Evolutionary conservation across 2,888 invertebrate genomes (phyloP), one percentile per base, ranked within the genome.

Genomic region (Philhelius pedissequus): DNA sequence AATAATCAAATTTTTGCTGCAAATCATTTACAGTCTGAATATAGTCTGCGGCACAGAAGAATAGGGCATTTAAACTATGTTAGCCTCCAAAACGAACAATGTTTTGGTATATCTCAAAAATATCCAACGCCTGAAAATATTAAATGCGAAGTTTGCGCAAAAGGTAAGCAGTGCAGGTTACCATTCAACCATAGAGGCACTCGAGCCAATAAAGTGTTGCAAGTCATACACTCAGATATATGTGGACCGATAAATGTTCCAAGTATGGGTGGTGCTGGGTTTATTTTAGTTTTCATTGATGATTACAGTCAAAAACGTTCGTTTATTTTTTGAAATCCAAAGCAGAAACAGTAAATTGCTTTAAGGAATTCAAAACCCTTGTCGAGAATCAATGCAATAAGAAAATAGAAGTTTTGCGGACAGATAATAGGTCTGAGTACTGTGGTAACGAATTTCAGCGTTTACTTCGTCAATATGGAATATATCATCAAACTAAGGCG

Each of bases 371-470:
- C 9, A 45, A 45, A 5, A 20, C 45, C 8, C 45, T 18, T 18
- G 45, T 45, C 2, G 45, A 45, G 11, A 45, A 45, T 9, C 20
- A 45, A 20, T 45, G 45, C 20, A 8, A 8, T 20, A 45, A 45
- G 20, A 9, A 3, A 6, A 76, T 76, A 11, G 62, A 69, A 52
- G 6, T 4, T 15, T n/a, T 76, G 11, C 35, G 60, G 7, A 69
- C 76, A 38, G 76, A 76, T 11, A 76, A 76, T 50, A 50, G 60
- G 0, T n/a, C n/a, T n/a, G n/a, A n/a, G n/a, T n/a, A n/a, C n/a
- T n/a, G n/a, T n/a, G n/a, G n/a, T n/a, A n/a, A 45, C 8, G 20
- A 38, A 6, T 73, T 62, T 15, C 18, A 52, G 13, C 7, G 4
- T 15, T 30, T 50, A 5, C 11, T 66, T 32, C 11, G 7, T 8